Conservation (phyloP, 1,140 invertebrate genomes). For the Dreissena polymorpha region DNA sequence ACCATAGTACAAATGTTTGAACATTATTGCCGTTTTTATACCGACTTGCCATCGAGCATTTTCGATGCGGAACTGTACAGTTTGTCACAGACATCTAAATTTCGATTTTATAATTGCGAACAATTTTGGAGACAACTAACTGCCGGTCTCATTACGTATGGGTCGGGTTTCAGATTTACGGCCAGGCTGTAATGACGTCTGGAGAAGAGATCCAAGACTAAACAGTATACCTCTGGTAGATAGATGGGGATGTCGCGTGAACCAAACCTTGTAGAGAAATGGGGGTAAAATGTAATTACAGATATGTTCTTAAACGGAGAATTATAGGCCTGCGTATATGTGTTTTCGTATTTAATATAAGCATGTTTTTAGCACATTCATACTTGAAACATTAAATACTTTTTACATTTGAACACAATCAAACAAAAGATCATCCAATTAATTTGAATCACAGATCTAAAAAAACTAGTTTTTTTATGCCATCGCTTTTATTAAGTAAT, state of each 20-base stretch:
- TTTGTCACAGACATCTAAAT: neutral
- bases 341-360: neutral
- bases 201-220: neutral
- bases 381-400: no score
- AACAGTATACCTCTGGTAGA: neutral
- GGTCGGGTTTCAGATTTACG: slow-evolving; percentile 45
- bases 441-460: no score
- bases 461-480: no score
- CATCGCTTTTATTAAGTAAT: no score
- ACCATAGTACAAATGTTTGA: no score
- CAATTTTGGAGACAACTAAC: slow-evolving; percentile 20
- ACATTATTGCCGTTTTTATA: no score
- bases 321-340: neutral
- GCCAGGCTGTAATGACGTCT: slow-evolving; percentile 5
- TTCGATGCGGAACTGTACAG: neutral
- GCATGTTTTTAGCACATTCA: neutral
- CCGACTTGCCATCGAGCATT: neutral
- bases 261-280: neutral
- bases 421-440: no score
- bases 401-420: no score
- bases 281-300: neutral
- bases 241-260: neutral
- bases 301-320: neutral
- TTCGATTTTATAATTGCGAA: slow-evolving; percentile 51
- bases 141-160: slow-evolving; percentile 4